Conservation (phyloP, 2,888 invertebrate species). For the Dynastes grantii region DNA sequence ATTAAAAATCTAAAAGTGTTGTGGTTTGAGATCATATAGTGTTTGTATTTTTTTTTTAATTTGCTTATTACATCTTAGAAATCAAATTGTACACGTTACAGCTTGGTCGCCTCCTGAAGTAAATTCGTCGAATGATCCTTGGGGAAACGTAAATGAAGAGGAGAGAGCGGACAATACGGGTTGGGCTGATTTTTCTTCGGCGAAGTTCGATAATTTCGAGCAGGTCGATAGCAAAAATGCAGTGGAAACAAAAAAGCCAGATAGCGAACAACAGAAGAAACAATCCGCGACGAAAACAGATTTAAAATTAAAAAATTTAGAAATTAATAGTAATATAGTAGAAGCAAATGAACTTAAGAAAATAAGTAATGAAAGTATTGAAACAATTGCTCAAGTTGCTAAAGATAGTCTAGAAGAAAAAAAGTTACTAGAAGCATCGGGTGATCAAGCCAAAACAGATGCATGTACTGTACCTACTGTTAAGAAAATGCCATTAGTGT, state of each 20-base stretch:
- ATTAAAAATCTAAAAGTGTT: too few species aligned
- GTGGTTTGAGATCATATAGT: background rate
- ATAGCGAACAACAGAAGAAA: conserved; percentile 13
- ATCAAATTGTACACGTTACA: conserved; percentile 51
- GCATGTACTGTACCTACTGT: conserved; percentile 3
- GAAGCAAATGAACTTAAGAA: conserved; percentile 48
- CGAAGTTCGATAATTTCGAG: conserved; percentile 61
- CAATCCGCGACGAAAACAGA: conserved; percentile 57
- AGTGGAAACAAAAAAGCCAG: conserved; percentile 6
- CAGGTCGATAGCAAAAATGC: conserved; percentile 57
- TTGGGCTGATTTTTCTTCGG: conserved; percentile 71
- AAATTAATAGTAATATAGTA: conserved; percentile 53
- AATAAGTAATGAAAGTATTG: conserved; percentile 39
- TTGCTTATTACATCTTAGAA: background rate
- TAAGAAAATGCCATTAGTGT: conserved; percentile 39
- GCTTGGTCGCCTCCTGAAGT: conserved; percentile 66
- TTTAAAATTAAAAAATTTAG: conserved; percentile 61
- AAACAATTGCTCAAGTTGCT: conserved; percentile 53
- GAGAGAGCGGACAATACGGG: conserved; percentile 56
- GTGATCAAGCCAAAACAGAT: conserved; percentile 51
- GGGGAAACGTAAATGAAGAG: conserved; percentile 59
- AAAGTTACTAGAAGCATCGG: conserved; percentile 48
- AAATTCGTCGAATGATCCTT: conserved; percentile 62
- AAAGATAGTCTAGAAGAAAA: conserved; percentile 49
- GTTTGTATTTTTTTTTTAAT: background rate